Evolutionary conservation across 2,797 vertebrate species (phyloP).

Genomic region (Phalloptychus januarius): DNA sequence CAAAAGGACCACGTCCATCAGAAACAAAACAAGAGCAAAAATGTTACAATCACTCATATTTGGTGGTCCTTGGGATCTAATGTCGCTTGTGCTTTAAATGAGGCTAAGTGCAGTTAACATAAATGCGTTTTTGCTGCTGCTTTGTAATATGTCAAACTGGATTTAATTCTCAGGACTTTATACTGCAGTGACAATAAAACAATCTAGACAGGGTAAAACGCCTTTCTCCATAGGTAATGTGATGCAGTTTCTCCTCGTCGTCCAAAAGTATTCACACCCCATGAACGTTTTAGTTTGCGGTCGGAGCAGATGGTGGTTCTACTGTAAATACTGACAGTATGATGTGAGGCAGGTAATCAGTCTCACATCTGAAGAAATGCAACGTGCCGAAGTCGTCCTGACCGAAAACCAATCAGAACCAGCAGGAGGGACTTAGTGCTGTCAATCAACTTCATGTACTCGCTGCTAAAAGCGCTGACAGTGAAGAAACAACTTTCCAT

Average conservation of each 20-base stretch:
- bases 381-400: no score
- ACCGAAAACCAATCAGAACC: no score
- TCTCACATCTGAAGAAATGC: no score
- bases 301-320: not conserved
- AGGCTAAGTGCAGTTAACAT: not conserved
- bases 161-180: not conserved
- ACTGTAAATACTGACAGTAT: no score
- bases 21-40: not conserved
- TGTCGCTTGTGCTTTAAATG: not conserved
- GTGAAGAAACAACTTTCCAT: no score
- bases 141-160: not conserved
- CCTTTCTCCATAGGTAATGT: not conserved
- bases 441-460: no score
- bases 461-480: no score
- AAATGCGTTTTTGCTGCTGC: not conserved
- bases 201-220: not conserved
- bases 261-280: not conserved
- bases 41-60: not conserved
- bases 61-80: not conserved
- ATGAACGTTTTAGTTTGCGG: not conserved
- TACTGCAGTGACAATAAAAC: not conserved
- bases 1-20: conserved; percentile 26
- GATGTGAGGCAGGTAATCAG: no score
- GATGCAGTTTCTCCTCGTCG: not conserved
- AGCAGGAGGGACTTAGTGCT: no score